phyloP scores from a whole-genome alignment of 2,888 invertebrate species.

The Ceraclea dissimilis region DNA sequence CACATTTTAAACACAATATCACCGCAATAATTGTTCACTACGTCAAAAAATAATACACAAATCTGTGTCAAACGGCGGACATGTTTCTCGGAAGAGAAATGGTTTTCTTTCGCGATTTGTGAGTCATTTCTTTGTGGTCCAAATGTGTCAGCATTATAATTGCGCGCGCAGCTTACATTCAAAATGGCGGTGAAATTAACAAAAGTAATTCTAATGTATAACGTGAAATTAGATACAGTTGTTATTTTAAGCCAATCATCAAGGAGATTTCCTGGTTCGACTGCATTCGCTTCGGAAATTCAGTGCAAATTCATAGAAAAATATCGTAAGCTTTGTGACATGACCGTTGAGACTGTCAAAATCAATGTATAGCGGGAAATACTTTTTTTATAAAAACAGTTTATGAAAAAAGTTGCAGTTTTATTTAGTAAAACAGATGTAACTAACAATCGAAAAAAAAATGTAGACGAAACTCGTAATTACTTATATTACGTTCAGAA shows the following conservation, averaged over 20 bases:
- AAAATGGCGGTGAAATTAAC: slow-evolving; percentile 13
- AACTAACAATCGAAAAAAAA: no score
- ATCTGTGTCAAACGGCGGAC: slow-evolving; percentile 20
- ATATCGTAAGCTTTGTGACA: neutral
- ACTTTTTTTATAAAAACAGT: no score
- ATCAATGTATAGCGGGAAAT: neutral
- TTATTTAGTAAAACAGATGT: no score
- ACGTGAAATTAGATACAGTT: neutral
- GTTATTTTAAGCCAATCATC: neutral
- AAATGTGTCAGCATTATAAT: slow-evolving; percentile 19
- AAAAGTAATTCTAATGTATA: neutral
- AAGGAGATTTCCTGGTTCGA: neutral
- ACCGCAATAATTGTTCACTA: slow-evolving; percentile 10
- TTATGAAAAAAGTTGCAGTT: no score
- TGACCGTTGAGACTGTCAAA: neutral
- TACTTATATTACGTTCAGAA: no score
- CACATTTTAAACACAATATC: slow-evolving; percentile 33
- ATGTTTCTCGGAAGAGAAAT: slow-evolving; percentile 30
- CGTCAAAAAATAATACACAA: slow-evolving; percentile 13
- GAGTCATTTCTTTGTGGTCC: slow-evolving; percentile 20
- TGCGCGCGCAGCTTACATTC: slow-evolving; percentile 21
- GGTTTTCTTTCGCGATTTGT: slow-evolving; percentile 38
- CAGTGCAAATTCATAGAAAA: neutral
- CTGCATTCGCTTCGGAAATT: neutral
- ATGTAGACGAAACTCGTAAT: no score